Evolutionary conservation across 2,888 invertebrate genomes (phyloP).

Genomic region (Heliconius charithonia): DNA sequence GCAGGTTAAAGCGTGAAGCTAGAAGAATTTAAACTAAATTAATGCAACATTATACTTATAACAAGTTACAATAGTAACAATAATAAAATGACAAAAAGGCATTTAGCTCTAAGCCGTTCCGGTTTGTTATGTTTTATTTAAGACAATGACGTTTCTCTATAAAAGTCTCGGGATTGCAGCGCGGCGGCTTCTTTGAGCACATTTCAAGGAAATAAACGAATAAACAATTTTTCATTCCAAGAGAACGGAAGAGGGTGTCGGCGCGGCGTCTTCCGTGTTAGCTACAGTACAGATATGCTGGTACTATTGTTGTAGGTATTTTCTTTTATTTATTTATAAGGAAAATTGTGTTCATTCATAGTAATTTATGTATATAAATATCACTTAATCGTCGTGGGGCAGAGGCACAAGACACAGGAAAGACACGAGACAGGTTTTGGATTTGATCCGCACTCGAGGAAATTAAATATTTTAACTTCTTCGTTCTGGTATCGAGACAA

Average conservation of each 20-base stretch:
- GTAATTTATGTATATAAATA: too few species aligned
- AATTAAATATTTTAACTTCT: too few species aligned
- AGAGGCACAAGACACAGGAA: too few species aligned
- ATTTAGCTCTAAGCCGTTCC: constrained; percentile 15
- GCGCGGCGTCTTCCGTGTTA: constrained; percentile 11
- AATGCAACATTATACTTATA: background rate
- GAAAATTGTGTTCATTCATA: background rate
- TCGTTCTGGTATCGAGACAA: too few species aligned
- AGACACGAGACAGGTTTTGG: too few species aligned
- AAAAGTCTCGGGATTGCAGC: constrained; percentile 21
- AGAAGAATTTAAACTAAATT: background rate
- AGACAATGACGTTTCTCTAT: constrained; percentile 23
- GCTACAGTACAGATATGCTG: background rate
- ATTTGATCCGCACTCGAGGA: too few species aligned
- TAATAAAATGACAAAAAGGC: background rate
- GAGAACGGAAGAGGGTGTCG: constrained; percentile 31
- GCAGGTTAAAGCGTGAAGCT: too few species aligned
- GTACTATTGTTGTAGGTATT: background rate
- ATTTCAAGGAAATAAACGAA: constrained; percentile 32
- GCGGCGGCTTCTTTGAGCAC: constrained; percentile 24
- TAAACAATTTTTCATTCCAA: constrained; percentile 44
- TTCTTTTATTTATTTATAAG: background rate
- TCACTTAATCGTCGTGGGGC: too few species aligned
- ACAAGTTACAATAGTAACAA: background rate
- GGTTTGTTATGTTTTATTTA: constrained; percentile 18